Conservation (phyloP, 2,888 invertebrate genomes). For the Chrysolina oricalcia region DNA sequence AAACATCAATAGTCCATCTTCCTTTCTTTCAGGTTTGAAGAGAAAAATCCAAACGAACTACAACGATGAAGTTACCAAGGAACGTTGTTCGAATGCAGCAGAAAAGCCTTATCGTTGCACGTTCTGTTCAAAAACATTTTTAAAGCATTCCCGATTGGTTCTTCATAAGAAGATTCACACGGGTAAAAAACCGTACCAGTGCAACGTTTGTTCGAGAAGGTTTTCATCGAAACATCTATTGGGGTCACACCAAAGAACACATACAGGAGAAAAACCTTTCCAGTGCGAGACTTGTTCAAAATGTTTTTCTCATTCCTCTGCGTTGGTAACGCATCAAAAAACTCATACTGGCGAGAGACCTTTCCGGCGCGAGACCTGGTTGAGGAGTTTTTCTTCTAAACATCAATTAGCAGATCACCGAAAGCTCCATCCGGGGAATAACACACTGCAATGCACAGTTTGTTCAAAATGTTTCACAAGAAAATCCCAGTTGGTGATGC, state of each 20-base stretch:
- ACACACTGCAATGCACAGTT: background rate
- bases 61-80: too few species aligned
- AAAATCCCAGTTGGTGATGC: background rate
- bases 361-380: background rate
- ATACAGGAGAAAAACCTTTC: background rate
- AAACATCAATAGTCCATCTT: too few species aligned
- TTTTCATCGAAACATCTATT: background rate
- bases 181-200: background rate
- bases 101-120: background rate
- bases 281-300: background rate
- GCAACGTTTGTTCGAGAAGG: background rate
- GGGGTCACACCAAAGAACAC: background rate
- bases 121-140: background rate
- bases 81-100: background rate
- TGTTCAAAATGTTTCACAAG: background rate
- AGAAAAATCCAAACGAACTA: too few species aligned
- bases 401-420: too few species aligned
- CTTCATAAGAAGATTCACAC: background rate
- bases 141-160: background rate
- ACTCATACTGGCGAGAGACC: background rate
- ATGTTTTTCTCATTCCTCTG: background rate
- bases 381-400: too few species aligned
- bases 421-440: too few species aligned
- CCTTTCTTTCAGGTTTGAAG: too few species aligned
- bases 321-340: background rate